Evolutionary conservation across 1,140 invertebrate genomes (phyloP).

Genomic region (Triops longicaudatus): DNA sequence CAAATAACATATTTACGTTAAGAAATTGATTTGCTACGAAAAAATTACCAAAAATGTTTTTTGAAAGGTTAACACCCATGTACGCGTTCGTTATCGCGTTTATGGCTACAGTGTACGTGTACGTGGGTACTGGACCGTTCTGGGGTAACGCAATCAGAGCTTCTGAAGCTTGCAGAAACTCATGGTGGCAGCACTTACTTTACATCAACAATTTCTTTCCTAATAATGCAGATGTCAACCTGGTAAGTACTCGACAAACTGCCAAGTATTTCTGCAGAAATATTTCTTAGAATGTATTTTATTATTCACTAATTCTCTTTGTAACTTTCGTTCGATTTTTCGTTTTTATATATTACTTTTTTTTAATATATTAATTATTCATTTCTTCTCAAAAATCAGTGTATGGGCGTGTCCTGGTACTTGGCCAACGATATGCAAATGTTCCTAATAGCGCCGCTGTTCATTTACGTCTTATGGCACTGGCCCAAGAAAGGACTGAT

Average conservation of each 20-base stretch:
- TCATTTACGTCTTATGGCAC: constrained; percentile 50
- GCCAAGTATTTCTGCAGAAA: not conserved
- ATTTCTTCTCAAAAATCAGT: not conserved
- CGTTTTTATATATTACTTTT: constrained; percentile 21
- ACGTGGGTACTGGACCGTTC: constrained; percentile 55
- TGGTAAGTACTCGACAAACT: not conserved
- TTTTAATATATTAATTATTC: not conserved
- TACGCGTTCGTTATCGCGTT: constrained; percentile 73
- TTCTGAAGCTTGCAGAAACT: constrained; percentile 49
- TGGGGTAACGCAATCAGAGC: constrained; percentile 52
- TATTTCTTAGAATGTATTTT: not conserved
- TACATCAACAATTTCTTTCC: constrained; percentile 18
- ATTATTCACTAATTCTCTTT: no score
- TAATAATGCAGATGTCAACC: not conserved
- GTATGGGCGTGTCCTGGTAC: constrained; percentile 52
- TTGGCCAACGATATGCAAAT: constrained; percentile 87
- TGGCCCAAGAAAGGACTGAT: constrained; percentile 28
- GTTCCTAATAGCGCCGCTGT: constrained; percentile 60
- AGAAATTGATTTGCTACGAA: no score
- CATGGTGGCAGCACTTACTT: constrained; percentile 43
- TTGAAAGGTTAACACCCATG: constrained; percentile 61
- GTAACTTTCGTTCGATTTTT: not conserved
- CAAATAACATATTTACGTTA: no score
- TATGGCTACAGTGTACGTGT: constrained; percentile 58
- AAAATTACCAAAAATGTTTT: constrained; percentile 13